Percentiles rank a stretch among this genome's conserved stretches.
Evolutionary conservation across 2,888 invertebrate genomes (phyloP).

Genomic region (Pollenia griseotomentosa): DNA sequence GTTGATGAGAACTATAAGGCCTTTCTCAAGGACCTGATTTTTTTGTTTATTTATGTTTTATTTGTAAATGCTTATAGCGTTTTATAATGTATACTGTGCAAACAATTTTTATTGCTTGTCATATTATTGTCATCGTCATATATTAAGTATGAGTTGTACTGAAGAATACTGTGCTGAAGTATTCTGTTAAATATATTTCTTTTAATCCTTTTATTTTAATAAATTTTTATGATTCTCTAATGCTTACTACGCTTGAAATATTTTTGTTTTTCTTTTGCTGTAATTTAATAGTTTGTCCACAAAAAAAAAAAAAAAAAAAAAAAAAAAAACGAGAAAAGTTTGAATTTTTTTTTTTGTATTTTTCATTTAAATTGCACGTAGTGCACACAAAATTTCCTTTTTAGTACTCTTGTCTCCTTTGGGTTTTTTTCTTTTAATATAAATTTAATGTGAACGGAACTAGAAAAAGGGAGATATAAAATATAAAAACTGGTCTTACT

Average conservation of each 20-base stretch:
- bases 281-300: neutral
- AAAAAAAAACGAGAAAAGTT: neutral
- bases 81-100: neutral
- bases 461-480: neutral
- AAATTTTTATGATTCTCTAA: neutral
- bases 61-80: neutral
- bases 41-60: neutral
- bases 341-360: neutral
- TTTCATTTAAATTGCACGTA: neutral
- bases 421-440: neutral
- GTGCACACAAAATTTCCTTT: neutral
- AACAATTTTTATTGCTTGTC: neutral
- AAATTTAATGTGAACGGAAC: neutral
- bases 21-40: neutral
- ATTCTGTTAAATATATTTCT: neutral
- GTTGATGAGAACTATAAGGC: neutral
- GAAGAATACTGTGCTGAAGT: neutral
- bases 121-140: neutral
- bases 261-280: neutral
- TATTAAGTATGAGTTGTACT: neutral
- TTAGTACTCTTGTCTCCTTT: neutral
- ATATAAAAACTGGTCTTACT: conserved; percentile 8
- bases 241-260: neutral
- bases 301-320: neutral
- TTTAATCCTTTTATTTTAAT: neutral